A percentile compares a stretch with the other conserved stretches of the same genome.
phyloP scores from a whole-genome alignment of 2,888 invertebrate species.

The Dicyrtoma fusca region DNA sequence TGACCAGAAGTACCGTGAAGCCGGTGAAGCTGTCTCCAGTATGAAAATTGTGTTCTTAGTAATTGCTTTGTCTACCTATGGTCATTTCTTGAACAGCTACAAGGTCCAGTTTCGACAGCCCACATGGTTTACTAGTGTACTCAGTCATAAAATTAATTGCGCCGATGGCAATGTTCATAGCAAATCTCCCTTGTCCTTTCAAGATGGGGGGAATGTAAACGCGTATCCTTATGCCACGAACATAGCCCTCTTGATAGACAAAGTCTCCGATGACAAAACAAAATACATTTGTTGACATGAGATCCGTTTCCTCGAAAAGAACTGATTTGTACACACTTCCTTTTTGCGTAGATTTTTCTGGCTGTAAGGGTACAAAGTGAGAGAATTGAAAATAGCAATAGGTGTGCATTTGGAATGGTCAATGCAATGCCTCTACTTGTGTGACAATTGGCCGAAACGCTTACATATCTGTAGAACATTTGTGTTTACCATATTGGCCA shows the following conservation, averaged over 20 bases:
- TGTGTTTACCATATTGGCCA: slow-evolving; percentile 20
- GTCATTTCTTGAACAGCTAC: slow-evolving; percentile 2
- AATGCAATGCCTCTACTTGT: too few species aligned
- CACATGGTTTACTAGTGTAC: background rate
- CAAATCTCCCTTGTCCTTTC: slow-evolving; percentile 10
- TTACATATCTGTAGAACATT: background rate
- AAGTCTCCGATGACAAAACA: slow-evolving; percentile 17
- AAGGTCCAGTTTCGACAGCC: slow-evolving; percentile 4
- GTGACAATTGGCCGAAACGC: too few species aligned
- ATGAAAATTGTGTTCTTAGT: background rate
- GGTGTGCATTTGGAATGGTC: too few species aligned
- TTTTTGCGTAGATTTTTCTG: background rate
- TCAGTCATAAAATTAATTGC: slow-evolving; percentile 1
- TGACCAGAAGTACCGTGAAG: background rate
- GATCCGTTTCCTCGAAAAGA: background rate
- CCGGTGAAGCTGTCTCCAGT: background rate
- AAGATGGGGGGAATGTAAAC: background rate
- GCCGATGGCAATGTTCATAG: slow-evolving; percentile 3
- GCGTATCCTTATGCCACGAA: background rate
- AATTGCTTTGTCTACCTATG: slow-evolving; percentile 7
- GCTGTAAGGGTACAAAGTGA: background rate
- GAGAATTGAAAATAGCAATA: too few species aligned
- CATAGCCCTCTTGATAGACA: background rate
- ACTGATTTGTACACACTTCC: background rate
- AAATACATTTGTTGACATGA: slow-evolving; percentile 21